Evolutionary conservation across 2,888 invertebrate species (phyloP).

Genomic region (Steinernema hermaphroditum): DNA sequence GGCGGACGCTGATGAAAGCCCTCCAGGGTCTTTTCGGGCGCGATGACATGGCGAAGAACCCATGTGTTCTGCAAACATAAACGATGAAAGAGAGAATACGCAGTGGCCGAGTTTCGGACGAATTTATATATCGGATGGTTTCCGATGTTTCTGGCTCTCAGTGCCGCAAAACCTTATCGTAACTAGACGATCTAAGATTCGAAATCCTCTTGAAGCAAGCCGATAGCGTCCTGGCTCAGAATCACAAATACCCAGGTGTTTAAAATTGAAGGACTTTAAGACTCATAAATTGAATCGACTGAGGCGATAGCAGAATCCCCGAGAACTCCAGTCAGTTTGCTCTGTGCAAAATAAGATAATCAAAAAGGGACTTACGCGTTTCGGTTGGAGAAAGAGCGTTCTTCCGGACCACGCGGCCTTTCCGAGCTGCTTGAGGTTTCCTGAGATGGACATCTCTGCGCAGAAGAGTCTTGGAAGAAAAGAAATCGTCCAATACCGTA

Average conservation of each 20-base stretch:
- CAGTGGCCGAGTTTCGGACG: too few species aligned
- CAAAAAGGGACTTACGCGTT: slow-evolving; percentile 1
- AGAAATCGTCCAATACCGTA: too few species aligned
- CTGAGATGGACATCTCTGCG: slow-evolving; percentile 3
- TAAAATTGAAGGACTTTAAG: too few species aligned
- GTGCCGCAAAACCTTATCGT: slow-evolving; percentile 7
- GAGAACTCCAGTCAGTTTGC: too few species aligned
- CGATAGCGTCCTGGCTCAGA: background rate
- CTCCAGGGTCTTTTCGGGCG: slow-evolving; percentile 50
- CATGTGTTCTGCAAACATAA: slow-evolving; percentile 53
- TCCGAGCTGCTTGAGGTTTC: slow-evolving; percentile 3
- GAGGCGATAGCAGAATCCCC: too few species aligned
- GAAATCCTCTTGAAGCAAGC: background rate
- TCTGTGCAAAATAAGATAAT: too few species aligned
- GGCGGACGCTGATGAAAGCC: slow-evolving; percentile 58
- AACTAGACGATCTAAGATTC: background rate
- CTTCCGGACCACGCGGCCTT: background rate
- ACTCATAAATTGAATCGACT: too few species aligned
- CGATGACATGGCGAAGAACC: slow-evolving; percentile 53
- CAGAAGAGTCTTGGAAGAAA: too few species aligned
- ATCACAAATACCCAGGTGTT: too few species aligned
- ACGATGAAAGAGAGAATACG: too few species aligned
- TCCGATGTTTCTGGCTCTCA: too few species aligned
- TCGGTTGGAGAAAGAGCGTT: background rate
- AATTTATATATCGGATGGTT: too few species aligned